phyloP scores from a whole-genome alignment of 2,113 vertebrate species.

The Onychorhynchus coronatus region DNA sequence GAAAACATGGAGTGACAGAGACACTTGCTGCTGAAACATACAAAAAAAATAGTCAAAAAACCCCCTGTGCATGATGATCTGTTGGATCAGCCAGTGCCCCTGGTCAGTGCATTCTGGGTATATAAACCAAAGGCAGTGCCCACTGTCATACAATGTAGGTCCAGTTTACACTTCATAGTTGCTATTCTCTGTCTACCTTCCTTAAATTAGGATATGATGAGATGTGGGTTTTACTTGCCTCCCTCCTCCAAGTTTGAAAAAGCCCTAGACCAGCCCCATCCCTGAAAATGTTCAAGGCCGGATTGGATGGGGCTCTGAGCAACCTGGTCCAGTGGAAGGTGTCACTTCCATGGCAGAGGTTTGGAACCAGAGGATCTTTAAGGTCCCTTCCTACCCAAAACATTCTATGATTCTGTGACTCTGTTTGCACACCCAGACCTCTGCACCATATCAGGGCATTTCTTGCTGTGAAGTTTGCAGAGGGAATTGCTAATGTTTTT shows the following conservation, averaged over 20 bases:
- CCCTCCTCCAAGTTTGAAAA: neutral
- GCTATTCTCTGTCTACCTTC: neutral
- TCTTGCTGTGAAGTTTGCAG: neutral
- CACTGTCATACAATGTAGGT: neutral
- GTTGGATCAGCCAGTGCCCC: neutral
- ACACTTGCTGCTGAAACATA: neutral
- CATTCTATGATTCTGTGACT: neutral
- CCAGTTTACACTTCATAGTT: neutral
- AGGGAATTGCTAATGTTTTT: neutral
- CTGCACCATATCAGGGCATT: neutral
- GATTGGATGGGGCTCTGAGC: neutral
- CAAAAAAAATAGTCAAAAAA: neutral
- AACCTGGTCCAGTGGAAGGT: neutral
- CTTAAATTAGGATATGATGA: neutral
- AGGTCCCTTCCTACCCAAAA: neutral
- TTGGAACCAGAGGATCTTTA: neutral
- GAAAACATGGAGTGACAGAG: neutral
- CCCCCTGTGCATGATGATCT: neutral
- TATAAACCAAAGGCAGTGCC: neutral
- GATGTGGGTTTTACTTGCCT: neutral
- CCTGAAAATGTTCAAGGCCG: neutral
- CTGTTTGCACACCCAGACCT: neutral
- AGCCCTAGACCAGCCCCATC: neutral
- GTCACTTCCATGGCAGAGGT: neutral
- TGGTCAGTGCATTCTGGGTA: neutral